phyloP scores from a whole-genome alignment of 1,140 invertebrate genomes.

The Drosophila nannoptera region DNA sequence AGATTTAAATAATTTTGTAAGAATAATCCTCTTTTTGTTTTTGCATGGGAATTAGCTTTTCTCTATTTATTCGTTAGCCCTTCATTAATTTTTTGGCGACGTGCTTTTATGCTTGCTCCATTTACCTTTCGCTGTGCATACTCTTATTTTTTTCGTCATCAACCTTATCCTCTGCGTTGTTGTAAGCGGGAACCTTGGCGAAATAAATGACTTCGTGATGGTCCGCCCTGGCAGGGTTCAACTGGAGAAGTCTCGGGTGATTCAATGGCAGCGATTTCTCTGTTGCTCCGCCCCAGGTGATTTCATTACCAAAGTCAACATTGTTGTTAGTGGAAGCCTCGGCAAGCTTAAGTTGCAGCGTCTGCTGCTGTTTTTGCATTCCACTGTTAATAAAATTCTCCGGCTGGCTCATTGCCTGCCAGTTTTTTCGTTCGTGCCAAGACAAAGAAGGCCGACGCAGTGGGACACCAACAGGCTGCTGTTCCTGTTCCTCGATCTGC shows the following conservation, averaged over 20 bases:
- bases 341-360: slow-evolving; percentile 36
- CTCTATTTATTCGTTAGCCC: slow-evolving; percentile 1
- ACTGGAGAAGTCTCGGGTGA: slow-evolving; percentile 46
- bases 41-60: neutral
- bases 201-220: slow-evolving; percentile 37
- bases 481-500: slow-evolving; percentile 1
- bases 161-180: slow-evolving; percentile 33
- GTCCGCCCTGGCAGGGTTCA: slow-evolving; percentile 8
- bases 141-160: slow-evolving; percentile 53
- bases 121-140: slow-evolving; percentile 72
- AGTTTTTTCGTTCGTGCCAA: slow-evolving; percentile 49
- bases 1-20: neutral
- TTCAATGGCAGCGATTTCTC: slow-evolving; percentile 70
- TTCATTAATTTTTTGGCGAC: slow-evolving; percentile 26
- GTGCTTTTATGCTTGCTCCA: slow-evolving; percentile 53
- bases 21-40: neutral
- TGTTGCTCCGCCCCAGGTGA: slow-evolving; percentile 64
- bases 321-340: slow-evolving; percentile 17
- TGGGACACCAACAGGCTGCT: slow-evolving; percentile 5
- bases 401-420: slow-evolving; percentile 61
- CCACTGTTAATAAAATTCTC: slow-evolving; percentile 73
- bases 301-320: slow-evolving; percentile 76
- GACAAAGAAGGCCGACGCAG: slow-evolving; percentile 13
- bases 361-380: slow-evolving; percentile 40
- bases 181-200: slow-evolving; percentile 14